These are phyloP conservation scores for Clarias fuscus DNA, from an alignment of 2,797 vertebrate species.

Conservation along the genomic window DNA sequence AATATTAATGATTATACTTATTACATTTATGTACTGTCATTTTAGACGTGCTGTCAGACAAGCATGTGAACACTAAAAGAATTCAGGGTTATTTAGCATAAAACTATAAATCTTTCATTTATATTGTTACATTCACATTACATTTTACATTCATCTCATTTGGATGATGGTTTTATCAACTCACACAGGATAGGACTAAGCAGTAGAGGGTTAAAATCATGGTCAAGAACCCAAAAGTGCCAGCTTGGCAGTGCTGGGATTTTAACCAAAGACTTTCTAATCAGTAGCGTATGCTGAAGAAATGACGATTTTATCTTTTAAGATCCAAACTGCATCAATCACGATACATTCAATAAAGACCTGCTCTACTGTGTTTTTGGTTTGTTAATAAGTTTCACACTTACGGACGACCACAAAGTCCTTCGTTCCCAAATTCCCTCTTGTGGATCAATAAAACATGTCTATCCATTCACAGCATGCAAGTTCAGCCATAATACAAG, in stretches of 20 bases:
- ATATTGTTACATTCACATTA: background rate
- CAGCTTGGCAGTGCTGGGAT: background rate
- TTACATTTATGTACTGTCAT: background rate
- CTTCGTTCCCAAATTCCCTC: background rate
- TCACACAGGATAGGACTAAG: background rate
- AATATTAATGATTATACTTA: background rate
- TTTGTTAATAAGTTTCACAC: background rate
- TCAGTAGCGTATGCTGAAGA: background rate
- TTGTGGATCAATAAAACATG: background rate
- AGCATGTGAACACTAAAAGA: background rate
- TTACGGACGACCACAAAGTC: background rate
- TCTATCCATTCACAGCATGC: background rate
- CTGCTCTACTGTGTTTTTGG: background rate
- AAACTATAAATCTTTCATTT: background rate
- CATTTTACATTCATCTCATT: background rate
- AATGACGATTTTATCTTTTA: background rate
- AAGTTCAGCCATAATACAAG: background rate
- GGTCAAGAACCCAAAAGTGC: background rate
- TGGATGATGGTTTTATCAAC: background rate
- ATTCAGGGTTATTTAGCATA: background rate
- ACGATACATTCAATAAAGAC: background rate
- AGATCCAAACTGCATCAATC: background rate
- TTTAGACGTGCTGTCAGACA: background rate
- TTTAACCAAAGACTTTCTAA: background rate
- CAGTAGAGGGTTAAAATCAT: background rate